These are phyloP conservation scores for Periophthalmodon schlosseri DNA, from an alignment of 2,113 vertebrate species.

Conservation along the genomic window DNA sequence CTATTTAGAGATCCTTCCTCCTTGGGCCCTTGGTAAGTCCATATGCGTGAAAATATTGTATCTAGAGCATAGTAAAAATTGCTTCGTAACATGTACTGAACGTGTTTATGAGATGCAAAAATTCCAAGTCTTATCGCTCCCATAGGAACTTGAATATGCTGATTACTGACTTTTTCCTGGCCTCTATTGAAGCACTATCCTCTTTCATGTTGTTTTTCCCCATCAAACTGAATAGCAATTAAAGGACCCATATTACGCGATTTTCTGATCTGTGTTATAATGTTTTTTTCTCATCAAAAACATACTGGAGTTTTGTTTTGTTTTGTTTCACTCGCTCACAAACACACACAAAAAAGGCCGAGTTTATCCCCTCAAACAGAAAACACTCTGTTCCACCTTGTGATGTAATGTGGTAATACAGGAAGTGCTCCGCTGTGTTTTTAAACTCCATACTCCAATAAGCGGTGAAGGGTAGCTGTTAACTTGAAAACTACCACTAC, in stretches of 20 bases:
- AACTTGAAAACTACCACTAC: no score
- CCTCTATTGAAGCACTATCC: background rate
- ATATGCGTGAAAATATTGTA: background rate
- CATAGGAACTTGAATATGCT: conserved; percentile 17
- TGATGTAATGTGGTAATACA: no score
- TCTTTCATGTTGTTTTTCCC: background rate
- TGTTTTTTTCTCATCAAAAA: no score
- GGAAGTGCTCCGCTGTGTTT: no score
- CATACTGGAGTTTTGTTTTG: no score
- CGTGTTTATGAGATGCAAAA: conserved; percentile 17
- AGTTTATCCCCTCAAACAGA: no score
- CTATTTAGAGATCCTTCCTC: conserved; percentile 83
- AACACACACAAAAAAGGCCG: no score
- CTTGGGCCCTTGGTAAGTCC: conserved; percentile 89
- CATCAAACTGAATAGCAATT: background rate
- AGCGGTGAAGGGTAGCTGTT: no score
- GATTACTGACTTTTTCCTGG: conserved; percentile 11
- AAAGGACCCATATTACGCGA: background rate
- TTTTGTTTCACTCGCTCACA: no score
- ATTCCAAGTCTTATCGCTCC: conserved; percentile 11
- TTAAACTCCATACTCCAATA: no score
- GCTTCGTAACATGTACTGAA: conserved; percentile 11
- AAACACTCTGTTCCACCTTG: no score
- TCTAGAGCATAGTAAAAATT: background rate
- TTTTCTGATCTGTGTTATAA: no score